Conservation (phyloP, 1,140 invertebrate species). For the Ceratina calcarata region DNA sequence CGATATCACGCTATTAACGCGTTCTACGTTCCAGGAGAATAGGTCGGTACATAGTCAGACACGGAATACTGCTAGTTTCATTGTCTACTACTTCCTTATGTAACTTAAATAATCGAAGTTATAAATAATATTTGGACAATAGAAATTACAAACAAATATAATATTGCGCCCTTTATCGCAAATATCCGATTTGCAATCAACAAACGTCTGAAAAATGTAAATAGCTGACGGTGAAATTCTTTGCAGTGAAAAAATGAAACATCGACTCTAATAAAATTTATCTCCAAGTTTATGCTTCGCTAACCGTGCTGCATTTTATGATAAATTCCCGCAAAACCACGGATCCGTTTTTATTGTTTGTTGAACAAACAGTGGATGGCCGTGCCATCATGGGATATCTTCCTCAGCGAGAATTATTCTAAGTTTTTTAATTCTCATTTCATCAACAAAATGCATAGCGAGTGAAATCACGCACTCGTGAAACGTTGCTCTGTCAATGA, state of each 20-base stretch:
- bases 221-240: not conserved
- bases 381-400: too few species aligned
- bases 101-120: not conserved
- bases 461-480: not conserved
- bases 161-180: too few species aligned
- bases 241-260: not conserved
- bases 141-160: too few species aligned
- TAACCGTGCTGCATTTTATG: not conserved
- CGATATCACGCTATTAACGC: not conserved
- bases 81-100: not conserved
- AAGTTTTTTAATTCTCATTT: not conserved
- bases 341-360: slow-evolving; percentile 5
- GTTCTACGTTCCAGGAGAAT: not conserved
- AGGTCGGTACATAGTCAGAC: not conserved
- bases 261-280: not conserved
- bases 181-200: too few species aligned
- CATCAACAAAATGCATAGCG: too few species aligned
- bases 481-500: not conserved
- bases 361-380: not conserved
- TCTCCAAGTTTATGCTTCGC: not conserved
- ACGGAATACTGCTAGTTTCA: not conserved
- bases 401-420: not conserved
- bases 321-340: slow-evolving; percentile 6
- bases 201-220: not conserved
- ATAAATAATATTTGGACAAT: too few species aligned